phyloP scores from a whole-genome alignment of 2,113 vertebrate genomes.

The Lepus americanus region DNA sequence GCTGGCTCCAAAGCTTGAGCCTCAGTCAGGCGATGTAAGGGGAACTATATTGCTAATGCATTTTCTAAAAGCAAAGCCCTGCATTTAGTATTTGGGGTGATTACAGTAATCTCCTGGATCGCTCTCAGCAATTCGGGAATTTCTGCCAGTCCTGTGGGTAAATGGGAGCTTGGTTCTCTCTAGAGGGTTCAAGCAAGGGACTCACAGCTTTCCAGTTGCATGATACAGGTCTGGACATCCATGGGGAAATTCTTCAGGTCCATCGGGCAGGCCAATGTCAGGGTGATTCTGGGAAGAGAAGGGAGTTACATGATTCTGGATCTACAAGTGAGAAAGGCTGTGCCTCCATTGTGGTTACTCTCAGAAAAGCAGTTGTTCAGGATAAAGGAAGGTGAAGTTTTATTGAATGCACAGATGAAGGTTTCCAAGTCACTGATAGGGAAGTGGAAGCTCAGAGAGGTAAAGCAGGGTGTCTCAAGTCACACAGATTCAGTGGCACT shows the following conservation, averaged over 20 bases:
- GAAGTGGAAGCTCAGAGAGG: not conserved
- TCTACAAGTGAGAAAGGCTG: not conserved
- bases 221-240: conserved; percentile 99
- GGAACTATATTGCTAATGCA: not conserved
- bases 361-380: not conserved
- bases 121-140: not conserved
- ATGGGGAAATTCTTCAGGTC: conserved; percentile 99
- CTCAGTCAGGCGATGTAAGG: not conserved
- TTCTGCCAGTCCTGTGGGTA: not conserved
- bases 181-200: conserved; percentile 64
- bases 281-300: conserved; percentile 93
- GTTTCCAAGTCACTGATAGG: not conserved
- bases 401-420: not conserved
- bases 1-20: not conserved
- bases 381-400: not conserved
- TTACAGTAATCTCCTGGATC: not conserved
- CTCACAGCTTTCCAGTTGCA: conserved; percentile 99
- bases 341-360: not conserved
- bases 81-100: not conserved
- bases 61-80: conserved; percentile 2
- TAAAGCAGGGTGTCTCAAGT: not conserved
- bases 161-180: not conserved
- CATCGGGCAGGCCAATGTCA: conserved; percentile 98
- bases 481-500: not conserved
- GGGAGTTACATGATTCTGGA: not conserved